Conservation (phyloP, 2,888 invertebrate species). For the Drosophila barbarae region DNA sequence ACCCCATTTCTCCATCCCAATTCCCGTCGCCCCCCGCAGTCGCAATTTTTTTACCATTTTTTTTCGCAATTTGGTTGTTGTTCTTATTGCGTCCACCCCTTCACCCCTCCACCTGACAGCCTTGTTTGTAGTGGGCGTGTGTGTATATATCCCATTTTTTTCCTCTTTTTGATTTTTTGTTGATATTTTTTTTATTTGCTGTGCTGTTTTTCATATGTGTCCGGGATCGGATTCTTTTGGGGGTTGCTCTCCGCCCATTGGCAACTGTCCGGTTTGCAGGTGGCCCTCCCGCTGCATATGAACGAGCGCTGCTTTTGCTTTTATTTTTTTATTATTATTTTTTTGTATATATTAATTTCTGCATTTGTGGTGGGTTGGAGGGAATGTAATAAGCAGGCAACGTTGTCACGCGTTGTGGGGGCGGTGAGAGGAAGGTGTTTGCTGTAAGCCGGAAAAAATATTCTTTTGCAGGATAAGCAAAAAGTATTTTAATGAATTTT, state of each 20-base stretch:
- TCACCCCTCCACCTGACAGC: slow-evolving; percentile 15
- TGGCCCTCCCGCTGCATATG: slow-evolving; percentile 64
- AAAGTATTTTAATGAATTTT: slow-evolving; percentile 71
- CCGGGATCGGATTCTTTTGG: slow-evolving; percentile 49
- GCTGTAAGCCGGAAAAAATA: slow-evolving; percentile 61
- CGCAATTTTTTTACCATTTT: slow-evolving; percentile 53
- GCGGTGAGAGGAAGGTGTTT: slow-evolving; percentile 32
- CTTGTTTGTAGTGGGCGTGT: slow-evolving; percentile 68
- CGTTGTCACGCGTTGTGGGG: slow-evolving; percentile 64
- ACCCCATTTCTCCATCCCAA: slow-evolving; percentile 21
- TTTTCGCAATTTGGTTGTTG: slow-evolving; percentile 39
- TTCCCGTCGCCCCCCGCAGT: slow-evolving; percentile 24
- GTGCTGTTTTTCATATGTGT: slow-evolving; percentile 35
- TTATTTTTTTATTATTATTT: slow-evolving; percentile 27
- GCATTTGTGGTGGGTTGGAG: slow-evolving; percentile 2
- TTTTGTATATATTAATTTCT: slow-evolving; percentile 25
- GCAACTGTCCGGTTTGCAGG: slow-evolving; percentile 75
- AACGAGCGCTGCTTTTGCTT: slow-evolving; percentile 41
- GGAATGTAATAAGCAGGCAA: slow-evolving; percentile 63
- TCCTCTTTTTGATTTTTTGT: slow-evolving; percentile 13
- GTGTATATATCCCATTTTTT: slow-evolving; percentile 35
- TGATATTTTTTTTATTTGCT: slow-evolving; percentile 22
- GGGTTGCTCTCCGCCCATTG: slow-evolving; percentile 73
- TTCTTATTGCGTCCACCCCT: slow-evolving; percentile 29
- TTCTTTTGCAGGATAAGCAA: slow-evolving; percentile 60